Percentiles rank a stretch among this genome's conserved stretches.
These are phyloP conservation scores for Hydractinia echinata DNA, from an alignment of 30 jellyfish, hydroid and myxozoan species.

Conservation along the genomic window DNA sequence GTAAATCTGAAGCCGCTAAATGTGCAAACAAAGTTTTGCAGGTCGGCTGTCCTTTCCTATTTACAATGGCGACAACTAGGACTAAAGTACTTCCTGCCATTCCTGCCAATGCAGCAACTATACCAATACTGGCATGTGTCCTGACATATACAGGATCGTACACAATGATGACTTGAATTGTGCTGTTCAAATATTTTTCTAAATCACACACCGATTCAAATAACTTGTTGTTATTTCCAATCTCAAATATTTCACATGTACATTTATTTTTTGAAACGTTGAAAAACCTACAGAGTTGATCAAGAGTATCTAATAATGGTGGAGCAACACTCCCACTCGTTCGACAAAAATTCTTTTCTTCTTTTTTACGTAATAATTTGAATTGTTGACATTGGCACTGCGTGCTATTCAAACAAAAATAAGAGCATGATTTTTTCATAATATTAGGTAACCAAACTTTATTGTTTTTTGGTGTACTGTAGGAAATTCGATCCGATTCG, in stretches of 20 bases:
- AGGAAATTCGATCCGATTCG: not conserved
- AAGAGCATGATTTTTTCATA: not conserved
- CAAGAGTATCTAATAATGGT: not conserved
- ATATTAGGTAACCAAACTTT: not conserved
- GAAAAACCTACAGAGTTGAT: constrained; percentile 2
- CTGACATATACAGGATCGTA: not conserved
- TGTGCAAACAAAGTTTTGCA: not conserved
- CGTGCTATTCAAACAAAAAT: not conserved
- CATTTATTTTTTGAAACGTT: constrained; percentile 3
- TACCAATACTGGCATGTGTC: not conserved
- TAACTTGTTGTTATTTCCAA: not conserved
- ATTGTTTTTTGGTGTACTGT: not conserved
- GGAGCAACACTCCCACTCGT: not conserved
- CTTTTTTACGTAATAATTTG: not conserved
- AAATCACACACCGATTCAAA: not conserved
- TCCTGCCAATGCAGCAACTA: not conserved
- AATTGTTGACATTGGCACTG: not conserved
- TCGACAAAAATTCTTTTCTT: not conserved
- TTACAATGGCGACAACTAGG: not conserved
- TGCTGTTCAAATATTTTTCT: not conserved
- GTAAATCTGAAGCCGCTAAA: constrained; percentile 5
- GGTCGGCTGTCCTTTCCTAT: not conserved
- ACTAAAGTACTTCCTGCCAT: not conserved
- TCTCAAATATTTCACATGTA: not conserved
- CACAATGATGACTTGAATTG: not conserved